Base-by-base conservation (phyloP, 1,140 invertebrate species). In the Leptinotarsa defecta region DNA sequence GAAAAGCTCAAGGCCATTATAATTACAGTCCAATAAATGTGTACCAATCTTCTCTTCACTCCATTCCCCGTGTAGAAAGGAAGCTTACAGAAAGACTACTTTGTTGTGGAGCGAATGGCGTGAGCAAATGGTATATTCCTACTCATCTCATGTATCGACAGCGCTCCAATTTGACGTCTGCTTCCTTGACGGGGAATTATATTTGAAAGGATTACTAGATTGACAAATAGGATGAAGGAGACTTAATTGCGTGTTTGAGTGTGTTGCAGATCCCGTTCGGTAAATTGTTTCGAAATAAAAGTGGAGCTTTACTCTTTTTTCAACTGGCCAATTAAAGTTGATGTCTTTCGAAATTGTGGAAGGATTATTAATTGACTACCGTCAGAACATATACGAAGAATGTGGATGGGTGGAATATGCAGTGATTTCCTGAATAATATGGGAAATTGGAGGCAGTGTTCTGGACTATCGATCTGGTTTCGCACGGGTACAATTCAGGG, bases 151-250 rank as follows among this genome's bases (percentile, higher is more conserved):
- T 73, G 62, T 78, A 78, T 78, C 78, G 78, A 78, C 78, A 80
- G 77, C 75, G 70, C 69, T 74, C 76, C 78, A 81, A 82, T 78
- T 82, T 82, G 81, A 82, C 78, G 77, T 81, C 75, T 76, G 67
- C 74, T 71, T 70, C 49, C 75, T 71, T 78, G 79, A 81, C 81
- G 77, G 71, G 76, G 79, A 82, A 81, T 82, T 82, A 82, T 77
- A 74, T 81, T 82, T 82, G 81, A 82, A 79, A 77, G 76, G 81
- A 80, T 82, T 82, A 81, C 81, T 34, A 73, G 79, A 81, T 81
- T 81, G 81, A 81, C 81, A 81, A 81, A 81, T 79, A 79, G 81
- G 81, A 81, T 82, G 68, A 80, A 79, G 77, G 69, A 73, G 69
- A 75, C 71, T 81, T 82, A 82, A 78, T 79, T 81, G 79, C 74